These are phyloP conservation scores for Epinotia bilunana DNA, from an alignment of 2,888 invertebrate species.

Conservation along the genomic window DNA sequence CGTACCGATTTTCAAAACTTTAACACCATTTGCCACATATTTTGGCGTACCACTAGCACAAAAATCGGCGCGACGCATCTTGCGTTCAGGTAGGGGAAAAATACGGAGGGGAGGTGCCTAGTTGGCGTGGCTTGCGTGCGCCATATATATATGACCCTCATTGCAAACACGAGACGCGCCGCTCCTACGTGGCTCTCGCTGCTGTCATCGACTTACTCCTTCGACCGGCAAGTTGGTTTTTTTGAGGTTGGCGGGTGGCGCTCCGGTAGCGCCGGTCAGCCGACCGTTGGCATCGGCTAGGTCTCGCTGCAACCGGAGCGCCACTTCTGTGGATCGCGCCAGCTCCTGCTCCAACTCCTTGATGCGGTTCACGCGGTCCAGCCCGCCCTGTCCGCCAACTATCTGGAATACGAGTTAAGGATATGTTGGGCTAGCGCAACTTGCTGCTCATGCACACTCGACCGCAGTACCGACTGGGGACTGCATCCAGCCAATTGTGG, in stretches of 20 bases:
- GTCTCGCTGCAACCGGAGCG: conserved; percentile 88
- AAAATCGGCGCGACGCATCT: too few relatives aligned
- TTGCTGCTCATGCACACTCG: too few relatives aligned
- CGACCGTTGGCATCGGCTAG: conserved; percentile 87
- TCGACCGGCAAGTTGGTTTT: conserved; percentile 79
- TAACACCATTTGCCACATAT: too few relatives aligned
- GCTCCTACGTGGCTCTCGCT: not conserved
- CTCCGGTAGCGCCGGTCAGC: conserved; percentile 70
- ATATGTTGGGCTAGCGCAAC: not conserved
- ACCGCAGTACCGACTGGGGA: too few relatives aligned
- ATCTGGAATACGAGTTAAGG: conserved; percentile 60
- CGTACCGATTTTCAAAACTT: too few relatives aligned
- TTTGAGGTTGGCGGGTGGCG: conserved; percentile 40
- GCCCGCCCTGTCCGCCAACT: conserved; percentile 84
- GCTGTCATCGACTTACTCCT: conserved; percentile 72
- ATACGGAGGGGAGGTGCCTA: too few relatives aligned
- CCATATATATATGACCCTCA: too few relatives aligned
- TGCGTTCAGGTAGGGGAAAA: too few relatives aligned
- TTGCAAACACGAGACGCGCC: too few relatives aligned
- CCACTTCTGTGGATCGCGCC: conserved; percentile 90
- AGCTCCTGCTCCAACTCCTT: conserved; percentile 95
- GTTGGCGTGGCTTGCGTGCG: too few relatives aligned
- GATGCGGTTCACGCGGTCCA: conserved; percentile 87
- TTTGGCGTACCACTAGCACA: too few relatives aligned
- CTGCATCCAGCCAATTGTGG: too few relatives aligned